phyloP scores from a whole-genome alignment of 1,140 invertebrate genomes.

The Pogonomyrmex californicus region DNA sequence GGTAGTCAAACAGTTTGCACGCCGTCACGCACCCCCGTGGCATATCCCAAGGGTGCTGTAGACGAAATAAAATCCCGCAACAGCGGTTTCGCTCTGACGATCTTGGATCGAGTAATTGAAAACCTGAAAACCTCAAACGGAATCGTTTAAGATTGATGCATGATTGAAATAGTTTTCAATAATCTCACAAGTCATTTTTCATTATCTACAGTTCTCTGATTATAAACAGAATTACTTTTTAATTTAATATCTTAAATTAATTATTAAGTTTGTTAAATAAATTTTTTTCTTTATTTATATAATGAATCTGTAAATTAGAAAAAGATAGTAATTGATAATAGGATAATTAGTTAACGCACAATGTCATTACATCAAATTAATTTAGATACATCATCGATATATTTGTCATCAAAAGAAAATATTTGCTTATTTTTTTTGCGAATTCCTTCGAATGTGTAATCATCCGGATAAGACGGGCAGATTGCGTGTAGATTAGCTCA shows the following conservation, averaged over 20 bases:
- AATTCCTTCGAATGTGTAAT: conserved; percentile 20
- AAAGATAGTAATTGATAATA: not conserved
- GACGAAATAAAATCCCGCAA: conserved; percentile 61
- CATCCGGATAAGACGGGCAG: not conserved
- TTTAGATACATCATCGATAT: not conserved
- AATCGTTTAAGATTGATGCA: not conserved
- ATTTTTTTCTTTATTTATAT: not conserved
- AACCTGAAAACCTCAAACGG: not conserved
- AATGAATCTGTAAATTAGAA: not conserved
- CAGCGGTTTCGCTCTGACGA: conserved; percentile 2
- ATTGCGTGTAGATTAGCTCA: conserved; percentile 16
- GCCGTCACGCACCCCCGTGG: conserved; percentile 68
- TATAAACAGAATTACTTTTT: not conserved
- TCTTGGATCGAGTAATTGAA: not conserved
- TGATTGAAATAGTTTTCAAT: not conserved
- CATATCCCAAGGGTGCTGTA: conserved; percentile 67
- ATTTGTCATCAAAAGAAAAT: not conserved
- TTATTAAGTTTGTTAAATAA: not conserved
- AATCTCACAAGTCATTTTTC: not conserved
- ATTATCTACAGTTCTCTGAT: not conserved
- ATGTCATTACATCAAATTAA: not conserved
- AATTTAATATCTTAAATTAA: not conserved
- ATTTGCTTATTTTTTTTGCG: not conserved
- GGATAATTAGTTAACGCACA: not conserved
- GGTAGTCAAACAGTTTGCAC: conserved; percentile 83